phyloP scores from a whole-genome alignment of 2,113 vertebrate genomes.

The Vireo altiloquus region DNA sequence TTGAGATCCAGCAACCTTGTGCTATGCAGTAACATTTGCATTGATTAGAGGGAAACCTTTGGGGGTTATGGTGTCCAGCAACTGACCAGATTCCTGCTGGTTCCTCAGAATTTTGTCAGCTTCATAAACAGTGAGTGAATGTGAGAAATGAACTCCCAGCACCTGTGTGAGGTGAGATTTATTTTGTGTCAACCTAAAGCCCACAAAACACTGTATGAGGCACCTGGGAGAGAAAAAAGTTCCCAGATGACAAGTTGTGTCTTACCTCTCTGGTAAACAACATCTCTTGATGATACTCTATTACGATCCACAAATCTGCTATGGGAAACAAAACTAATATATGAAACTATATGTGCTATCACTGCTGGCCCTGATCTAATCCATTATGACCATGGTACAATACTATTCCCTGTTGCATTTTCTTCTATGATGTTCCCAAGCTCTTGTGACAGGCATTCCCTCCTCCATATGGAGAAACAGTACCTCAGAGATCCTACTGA shows the following conservation, averaged over 20 bases:
- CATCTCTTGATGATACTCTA: not conserved
- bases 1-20: not conserved
- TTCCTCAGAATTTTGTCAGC: not conserved
- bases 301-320: not conserved
- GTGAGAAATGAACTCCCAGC: not conserved
- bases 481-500: not conserved
- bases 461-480: not conserved
- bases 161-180: not conserved
- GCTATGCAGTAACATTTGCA: not conserved
- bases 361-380: not conserved
- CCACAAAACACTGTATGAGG: not conserved
- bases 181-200: not conserved
- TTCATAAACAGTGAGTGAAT: not conserved
- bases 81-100: not conserved
- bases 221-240: not conserved
- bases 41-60: not conserved
- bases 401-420: not conserved
- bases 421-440: not conserved
- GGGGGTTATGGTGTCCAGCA: not conserved
- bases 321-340: not conserved
- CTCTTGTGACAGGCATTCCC: not conserved
- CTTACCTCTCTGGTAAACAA: not conserved
- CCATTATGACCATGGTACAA: not conserved
- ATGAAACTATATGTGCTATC: not conserved
- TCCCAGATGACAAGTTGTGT: not conserved